Conservation (phyloP, 2,113 vertebrate genomes). For the Pygoscelis antarcticus region DNA sequence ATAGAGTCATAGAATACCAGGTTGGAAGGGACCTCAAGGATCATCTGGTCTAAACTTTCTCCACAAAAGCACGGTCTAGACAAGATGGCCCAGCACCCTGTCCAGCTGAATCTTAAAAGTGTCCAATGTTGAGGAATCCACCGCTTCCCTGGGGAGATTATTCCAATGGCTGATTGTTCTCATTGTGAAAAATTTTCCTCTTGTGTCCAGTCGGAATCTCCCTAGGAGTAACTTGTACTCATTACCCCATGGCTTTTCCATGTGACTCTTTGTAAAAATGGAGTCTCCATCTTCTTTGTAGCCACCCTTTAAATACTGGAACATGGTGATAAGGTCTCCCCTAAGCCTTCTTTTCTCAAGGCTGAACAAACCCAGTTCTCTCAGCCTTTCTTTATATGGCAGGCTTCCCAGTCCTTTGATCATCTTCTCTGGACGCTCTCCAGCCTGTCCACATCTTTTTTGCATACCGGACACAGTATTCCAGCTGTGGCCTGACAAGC, state of each 20-base stretch:
- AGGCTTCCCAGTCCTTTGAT: not conserved
- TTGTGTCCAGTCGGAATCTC: not conserved
- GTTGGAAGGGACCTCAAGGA: not conserved
- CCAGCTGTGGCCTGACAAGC: not conserved
- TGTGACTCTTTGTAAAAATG: not conserved
- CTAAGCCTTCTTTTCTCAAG: not conserved
- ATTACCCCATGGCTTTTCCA: not conserved
- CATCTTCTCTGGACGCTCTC: not conserved
- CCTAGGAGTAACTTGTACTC: not conserved
- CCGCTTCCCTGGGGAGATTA: not conserved
- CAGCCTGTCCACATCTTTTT: not conserved
- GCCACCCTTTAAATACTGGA: not conserved
- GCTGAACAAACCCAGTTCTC: not conserved
- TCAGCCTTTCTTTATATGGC: not conserved
- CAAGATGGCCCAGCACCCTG: not conserved
- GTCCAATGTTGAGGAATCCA: not conserved
- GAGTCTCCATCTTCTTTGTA: not conserved
- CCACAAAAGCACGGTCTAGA: not conserved
- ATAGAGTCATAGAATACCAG: not conserved
- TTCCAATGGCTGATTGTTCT: not conserved
- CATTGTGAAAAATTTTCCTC: not conserved
- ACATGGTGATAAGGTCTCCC: not conserved
- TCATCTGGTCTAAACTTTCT: not conserved
- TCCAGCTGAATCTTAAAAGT: not conserved
- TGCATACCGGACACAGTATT: not conserved